Percentiles rank a stretch among this genome's conserved stretches.
Evolutionary conservation across 2,797 vertebrate species (phyloP).

Genomic region (Centropyge bicolor): DNA sequence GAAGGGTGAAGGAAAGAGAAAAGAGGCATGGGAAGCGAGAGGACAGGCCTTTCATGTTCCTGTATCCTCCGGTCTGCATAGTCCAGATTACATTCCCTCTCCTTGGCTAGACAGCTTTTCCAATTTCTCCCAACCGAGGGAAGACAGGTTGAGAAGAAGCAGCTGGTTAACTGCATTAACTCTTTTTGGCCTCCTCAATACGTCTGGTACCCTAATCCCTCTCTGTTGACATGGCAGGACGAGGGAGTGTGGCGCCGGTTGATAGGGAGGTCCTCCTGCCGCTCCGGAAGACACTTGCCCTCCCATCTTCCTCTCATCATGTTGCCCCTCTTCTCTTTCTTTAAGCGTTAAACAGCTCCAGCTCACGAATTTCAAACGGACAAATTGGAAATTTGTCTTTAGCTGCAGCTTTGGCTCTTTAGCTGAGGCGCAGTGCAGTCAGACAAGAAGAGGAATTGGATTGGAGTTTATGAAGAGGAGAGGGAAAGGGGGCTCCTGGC

Average conservation of each 20-base stretch:
- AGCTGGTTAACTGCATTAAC: conserved; percentile 80
- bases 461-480: conserved; percentile 31
- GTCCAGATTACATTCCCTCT: conserved; percentile 80
- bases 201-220: conserved; percentile 74
- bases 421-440: conserved; percentile 38
- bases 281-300: conserved; percentile 76
- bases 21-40: conserved; percentile 67
- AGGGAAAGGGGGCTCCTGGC: conserved; percentile 16
- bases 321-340: conserved; percentile 55
- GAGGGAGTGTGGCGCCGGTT: conserved; percentile 68
- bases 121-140: conserved; percentile 74
- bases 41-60: conserved; percentile 77
- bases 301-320: conserved; percentile 72
- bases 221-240: conserved; percentile 77
- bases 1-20: conserved; percentile 76
- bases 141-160: conserved; percentile 78
- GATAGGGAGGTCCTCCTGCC: conserved; percentile 78
- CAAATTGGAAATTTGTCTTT: conserved; percentile 73
- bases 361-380: conserved; percentile 52
- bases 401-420: conserved; percentile 51
- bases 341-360: conserved; percentile 41
- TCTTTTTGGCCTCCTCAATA: conserved; percentile 73
- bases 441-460: conserved; percentile 57
- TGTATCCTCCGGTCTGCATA: conserved; percentile 78
- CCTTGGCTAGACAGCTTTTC: conserved; percentile 77